phyloP scores from a whole-genome alignment of 2,113 vertebrate genomes.

The Chunga burmeisteri region DNA sequence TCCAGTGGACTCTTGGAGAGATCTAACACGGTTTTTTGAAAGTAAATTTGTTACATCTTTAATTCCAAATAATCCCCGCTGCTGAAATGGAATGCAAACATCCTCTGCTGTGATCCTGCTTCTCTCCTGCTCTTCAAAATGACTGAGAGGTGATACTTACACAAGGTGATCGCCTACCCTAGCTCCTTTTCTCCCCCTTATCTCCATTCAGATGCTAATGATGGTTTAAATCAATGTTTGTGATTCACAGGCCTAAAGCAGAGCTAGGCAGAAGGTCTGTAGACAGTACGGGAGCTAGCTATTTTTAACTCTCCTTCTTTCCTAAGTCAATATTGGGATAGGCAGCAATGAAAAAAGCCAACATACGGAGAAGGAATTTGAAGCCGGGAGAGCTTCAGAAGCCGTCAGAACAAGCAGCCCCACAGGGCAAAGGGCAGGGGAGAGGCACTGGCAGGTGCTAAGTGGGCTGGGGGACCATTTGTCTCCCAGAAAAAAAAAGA shows the following conservation, averaged over 20 bases:
- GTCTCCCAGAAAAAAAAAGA: slow-evolving; percentile 3
- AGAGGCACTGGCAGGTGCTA: slow-evolving; percentile 54
- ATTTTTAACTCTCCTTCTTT: slow-evolving; percentile 19
- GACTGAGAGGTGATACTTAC: background rate
- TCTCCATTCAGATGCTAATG: slow-evolving; percentile 25
- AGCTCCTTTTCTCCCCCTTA: background rate
- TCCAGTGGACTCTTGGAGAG: background rate
- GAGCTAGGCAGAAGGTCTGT: slow-evolving; percentile 21
- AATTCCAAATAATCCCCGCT: background rate
- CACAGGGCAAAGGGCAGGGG: slow-evolving; percentile 40
- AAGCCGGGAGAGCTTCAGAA: slow-evolving; percentile 18
- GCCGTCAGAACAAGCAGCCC: background rate
- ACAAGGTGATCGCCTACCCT: background rate
- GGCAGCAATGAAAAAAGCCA: slow-evolving; percentile 40
- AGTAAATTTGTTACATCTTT: background rate
- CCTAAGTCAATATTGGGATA: slow-evolving; percentile 63
- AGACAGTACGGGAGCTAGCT: background rate
- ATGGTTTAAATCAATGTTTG: slow-evolving; percentile 31
- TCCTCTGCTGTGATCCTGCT: background rate
- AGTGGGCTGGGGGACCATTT: slow-evolving; percentile 42
- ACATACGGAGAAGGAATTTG: slow-evolving; percentile 57
- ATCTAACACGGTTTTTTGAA: background rate
- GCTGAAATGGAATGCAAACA: background rate
- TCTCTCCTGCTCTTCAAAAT: background rate
- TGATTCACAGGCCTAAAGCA: slow-evolving; percentile 11